Conservation (phyloP, 2,113 vertebrate species). For the Dipodomys merriami region DNA sequence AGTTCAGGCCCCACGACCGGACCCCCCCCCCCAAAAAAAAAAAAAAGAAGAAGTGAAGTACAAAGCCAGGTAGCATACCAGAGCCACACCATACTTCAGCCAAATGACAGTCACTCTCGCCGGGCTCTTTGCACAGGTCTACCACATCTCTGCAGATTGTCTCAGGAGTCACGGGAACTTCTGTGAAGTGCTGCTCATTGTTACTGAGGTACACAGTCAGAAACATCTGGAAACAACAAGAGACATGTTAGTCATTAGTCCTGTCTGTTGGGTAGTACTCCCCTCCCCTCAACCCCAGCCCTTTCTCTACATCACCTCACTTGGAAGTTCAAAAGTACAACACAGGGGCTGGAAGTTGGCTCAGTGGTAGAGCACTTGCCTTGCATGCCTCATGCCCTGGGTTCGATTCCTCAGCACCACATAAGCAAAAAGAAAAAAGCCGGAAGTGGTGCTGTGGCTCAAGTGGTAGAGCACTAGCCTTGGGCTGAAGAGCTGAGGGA, state of each 20-base stretch:
- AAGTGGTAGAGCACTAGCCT: too few relatives aligned
- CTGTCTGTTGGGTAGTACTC: neutral
- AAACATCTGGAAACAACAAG: conserved; percentile 92
- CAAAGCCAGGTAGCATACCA: conserved; percentile 86
- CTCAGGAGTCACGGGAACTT: conserved; percentile 97
- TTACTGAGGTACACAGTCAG: conserved; percentile 99
- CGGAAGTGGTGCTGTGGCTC: too few relatives aligned
- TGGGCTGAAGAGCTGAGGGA: too few relatives aligned
- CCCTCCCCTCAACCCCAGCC: neutral
- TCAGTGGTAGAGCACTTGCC: too few relatives aligned
- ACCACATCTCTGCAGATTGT: conserved; percentile 96
- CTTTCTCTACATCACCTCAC: conserved; percentile 58
- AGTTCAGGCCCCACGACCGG: too few relatives aligned
- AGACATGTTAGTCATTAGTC: neutral
- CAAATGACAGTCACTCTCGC: conserved; percentile 94
- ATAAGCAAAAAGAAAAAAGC: too few relatives aligned
- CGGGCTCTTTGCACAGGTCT: conserved; percentile 97
- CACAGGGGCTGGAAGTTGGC: too few relatives aligned
- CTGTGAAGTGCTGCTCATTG: conserved; percentile 98
- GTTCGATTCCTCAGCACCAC: too few relatives aligned
- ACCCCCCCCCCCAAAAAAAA: too few relatives aligned
- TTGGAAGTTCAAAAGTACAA: neutral
- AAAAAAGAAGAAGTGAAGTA: fast-evolving
- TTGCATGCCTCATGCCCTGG: too few relatives aligned
- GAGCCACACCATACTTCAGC: conserved; percentile 96